Conservation (phyloP, 2,797 vertebrate genomes). For the Hemibagrus guttatus region DNA sequence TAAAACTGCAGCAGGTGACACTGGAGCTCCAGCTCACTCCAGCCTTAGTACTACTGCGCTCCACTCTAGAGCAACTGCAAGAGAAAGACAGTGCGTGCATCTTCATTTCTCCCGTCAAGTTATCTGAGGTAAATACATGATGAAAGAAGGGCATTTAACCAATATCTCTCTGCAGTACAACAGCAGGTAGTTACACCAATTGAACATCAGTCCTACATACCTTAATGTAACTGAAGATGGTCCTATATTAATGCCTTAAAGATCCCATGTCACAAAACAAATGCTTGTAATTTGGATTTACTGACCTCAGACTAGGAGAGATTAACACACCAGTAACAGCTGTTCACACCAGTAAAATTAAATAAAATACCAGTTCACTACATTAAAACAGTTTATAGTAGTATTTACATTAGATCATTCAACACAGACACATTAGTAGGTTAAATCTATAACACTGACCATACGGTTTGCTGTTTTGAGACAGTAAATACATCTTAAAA, state of each 20-base stretch:
- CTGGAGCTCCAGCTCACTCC: slow-evolving; percentile 92
- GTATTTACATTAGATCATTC: background rate
- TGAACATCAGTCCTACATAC: background rate
- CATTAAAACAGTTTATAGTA: background rate
- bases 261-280: background rate
- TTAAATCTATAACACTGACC: background rate
- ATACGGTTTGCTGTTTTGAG: background rate
- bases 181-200: background rate
- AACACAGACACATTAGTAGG: background rate
- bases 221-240: background rate
- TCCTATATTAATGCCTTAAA: background rate
- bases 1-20: slow-evolving; percentile 92
- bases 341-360: background rate
- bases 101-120: slow-evolving; percentile 90
- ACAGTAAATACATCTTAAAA: background rate
- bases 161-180: background rate
- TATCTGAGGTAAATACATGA: slow-evolving; percentile 82
- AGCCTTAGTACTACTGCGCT: slow-evolving; percentile 85
- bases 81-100: slow-evolving; percentile 93
- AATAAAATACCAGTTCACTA: background rate
- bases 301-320: background rate
- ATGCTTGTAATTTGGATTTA: background rate
- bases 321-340: background rate
- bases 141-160: slow-evolving; percentile 22
- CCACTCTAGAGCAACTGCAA: slow-evolving; percentile 92